These are phyloP conservation scores for Noctua janthina DNA, from an alignment of 2,888 invertebrate genomes.

Conservation along the genomic window DNA sequence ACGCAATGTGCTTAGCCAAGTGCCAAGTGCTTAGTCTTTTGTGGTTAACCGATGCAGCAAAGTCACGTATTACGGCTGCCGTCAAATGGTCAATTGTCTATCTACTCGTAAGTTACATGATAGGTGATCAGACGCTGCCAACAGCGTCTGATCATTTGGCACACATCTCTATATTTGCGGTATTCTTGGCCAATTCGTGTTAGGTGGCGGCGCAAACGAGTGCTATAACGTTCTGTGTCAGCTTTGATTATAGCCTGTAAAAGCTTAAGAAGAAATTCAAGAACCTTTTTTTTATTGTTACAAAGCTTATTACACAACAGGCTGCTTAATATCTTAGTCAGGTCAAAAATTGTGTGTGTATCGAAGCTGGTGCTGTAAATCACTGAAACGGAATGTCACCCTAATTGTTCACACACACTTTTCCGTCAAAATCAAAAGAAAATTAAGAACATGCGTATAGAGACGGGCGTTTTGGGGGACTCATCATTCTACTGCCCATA, in stretches of 20 bases:
- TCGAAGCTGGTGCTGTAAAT: too few relatives aligned
- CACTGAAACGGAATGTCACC: too few relatives aligned
- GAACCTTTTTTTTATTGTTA: neutral
- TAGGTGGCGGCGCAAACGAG: neutral
- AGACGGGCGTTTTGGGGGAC: too few relatives aligned
- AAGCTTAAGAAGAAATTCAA: neutral
- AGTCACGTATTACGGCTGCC: constrained; percentile 8
- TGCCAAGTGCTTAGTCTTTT: neutral
- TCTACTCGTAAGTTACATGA: neutral
- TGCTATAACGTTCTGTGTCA: neutral
- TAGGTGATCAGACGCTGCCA: too few relatives aligned
- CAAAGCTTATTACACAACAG: neutral
- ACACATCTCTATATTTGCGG: neutral
- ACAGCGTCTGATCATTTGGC: constrained; percentile 18
- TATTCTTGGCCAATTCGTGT: constrained; percentile 2
- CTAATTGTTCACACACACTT: too few relatives aligned
- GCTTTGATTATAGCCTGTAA: neutral
- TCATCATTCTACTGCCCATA: too few relatives aligned
- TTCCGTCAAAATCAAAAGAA: too few relatives aligned
- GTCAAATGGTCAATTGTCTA: neutral
- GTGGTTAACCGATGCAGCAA: neutral
- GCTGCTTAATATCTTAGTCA: too few relatives aligned
- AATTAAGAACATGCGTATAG: too few relatives aligned
- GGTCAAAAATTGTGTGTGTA: neutral
- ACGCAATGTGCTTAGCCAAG: neutral